Percentiles rank a stretch among this genome's conserved stretches.
Conservation (phyloP, 1,140 invertebrate genomes). For the Atta cephalotes region DNA sequence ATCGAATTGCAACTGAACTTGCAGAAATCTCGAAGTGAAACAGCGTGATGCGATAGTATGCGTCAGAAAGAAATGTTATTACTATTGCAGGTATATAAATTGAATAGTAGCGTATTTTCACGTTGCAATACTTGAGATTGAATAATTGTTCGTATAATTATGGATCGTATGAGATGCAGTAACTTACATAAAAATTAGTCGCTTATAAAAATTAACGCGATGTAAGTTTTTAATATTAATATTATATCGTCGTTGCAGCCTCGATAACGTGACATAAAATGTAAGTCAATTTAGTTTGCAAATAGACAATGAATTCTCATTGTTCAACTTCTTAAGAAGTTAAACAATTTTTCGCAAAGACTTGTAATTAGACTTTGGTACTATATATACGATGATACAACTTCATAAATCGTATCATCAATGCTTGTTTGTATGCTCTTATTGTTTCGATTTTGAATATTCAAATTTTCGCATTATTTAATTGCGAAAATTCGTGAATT, state of each 20-base stretch:
- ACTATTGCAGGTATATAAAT: slow-evolving; percentile 32
- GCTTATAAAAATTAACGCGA: slow-evolving; percentile 49
- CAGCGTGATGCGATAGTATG: background rate
- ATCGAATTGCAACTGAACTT: slow-evolving; percentile 48
- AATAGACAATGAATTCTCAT: too few species aligned
- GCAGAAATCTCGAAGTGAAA: slow-evolving; percentile 22
- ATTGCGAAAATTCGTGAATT: too few species aligned
- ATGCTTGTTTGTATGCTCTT: slow-evolving; percentile 24
- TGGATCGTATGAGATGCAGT: slow-evolving; percentile 11
- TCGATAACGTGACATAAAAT: too few species aligned
- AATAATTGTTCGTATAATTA: background rate
- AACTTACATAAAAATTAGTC: slow-evolving; percentile 31
- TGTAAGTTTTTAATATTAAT: slow-evolving; percentile 61
- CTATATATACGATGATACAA: background rate
- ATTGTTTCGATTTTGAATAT: slow-evolving; percentile 13
- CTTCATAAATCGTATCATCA: background rate
- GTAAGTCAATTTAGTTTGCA: background rate
- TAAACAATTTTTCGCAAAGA: slow-evolving; percentile 22
- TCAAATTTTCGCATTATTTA: slow-evolving; percentile 45
- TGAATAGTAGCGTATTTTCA: slow-evolving; percentile 10
- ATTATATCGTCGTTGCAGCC: slow-evolving; percentile 48
- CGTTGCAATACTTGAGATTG: slow-evolving; percentile 1
- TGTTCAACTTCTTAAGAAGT: too few species aligned
- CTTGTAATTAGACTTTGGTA: slow-evolving; percentile 12
- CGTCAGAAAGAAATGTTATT: slow-evolving; percentile 1